Evolutionary conservation across 2,797 vertebrate genomes (phyloP).

Genomic region (Parauchenoglanis punctatus): DNA sequence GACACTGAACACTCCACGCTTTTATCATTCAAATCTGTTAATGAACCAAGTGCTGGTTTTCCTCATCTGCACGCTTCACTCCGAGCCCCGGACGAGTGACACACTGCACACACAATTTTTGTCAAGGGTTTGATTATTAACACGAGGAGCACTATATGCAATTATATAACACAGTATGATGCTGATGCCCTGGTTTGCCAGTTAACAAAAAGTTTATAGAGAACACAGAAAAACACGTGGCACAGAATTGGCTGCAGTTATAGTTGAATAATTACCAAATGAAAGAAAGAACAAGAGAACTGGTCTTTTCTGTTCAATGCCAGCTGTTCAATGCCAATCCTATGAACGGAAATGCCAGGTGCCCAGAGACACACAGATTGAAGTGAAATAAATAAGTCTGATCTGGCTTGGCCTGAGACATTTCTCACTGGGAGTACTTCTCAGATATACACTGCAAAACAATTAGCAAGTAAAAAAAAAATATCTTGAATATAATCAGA

Average conservation of each 20-base stretch:
- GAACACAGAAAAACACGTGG: background rate
- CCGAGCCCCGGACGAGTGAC: background rate
- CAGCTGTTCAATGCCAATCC: background rate
- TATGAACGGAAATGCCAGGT: constrained; percentile 28
- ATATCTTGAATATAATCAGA: too few relatives aligned
- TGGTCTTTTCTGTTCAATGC: background rate
- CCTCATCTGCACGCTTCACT: background rate
- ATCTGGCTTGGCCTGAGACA: background rate
- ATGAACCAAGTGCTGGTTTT: background rate
- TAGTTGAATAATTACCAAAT: background rate
- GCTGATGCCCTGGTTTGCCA: too few relatives aligned
- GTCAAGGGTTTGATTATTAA: background rate
- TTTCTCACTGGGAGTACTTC: background rate
- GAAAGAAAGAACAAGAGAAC: background rate
- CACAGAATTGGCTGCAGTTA: background rate
- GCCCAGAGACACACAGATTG: constrained; percentile 15
- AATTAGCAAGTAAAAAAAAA: too few relatives aligned
- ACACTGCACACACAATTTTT: background rate
- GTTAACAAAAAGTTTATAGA: too few relatives aligned
- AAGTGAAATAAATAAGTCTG: constrained; percentile 23
- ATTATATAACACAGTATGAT: too few relatives aligned
- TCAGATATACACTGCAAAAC: background rate
- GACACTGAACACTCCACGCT: background rate
- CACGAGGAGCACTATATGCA: background rate
- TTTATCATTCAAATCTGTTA: background rate